Conservation (phyloP, 2,113 vertebrate species). For the Abramis brama region DNA sequence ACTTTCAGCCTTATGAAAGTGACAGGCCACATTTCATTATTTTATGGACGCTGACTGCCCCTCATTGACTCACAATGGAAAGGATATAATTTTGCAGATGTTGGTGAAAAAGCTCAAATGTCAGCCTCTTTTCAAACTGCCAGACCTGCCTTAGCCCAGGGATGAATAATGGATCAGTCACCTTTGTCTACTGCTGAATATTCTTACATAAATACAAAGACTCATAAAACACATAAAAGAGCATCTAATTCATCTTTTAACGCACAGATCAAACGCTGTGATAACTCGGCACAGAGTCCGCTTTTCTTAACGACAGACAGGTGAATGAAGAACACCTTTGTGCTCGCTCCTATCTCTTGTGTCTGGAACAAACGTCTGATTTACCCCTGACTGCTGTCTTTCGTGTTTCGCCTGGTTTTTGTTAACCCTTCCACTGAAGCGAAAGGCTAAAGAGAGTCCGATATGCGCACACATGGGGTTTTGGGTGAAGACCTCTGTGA, state of each 20-base stretch:
- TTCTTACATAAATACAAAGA: constrained; percentile 93
- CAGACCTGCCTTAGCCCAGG: constrained; percentile 82
- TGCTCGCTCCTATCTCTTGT: neutral
- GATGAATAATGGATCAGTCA: constrained; percentile 98
- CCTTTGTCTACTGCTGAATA: constrained; percentile 97
- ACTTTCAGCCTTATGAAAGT: constrained; percentile 92
- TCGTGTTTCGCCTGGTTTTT: neutral
- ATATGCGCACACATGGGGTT: neutral
- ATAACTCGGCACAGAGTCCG: constrained; percentile 69
- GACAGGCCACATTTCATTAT: constrained; percentile 96
- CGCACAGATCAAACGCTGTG: constrained; percentile 84
- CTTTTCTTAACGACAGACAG: constrained; percentile 38
- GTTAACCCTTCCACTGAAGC: neutral
- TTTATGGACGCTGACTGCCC: constrained; percentile 91
- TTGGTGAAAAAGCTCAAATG: constrained; percentile 98
- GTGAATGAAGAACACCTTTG: constrained; percentile 23
- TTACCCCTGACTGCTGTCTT: constrained; percentile 25
- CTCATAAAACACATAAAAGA: constrained; percentile 84
- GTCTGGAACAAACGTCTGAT: constrained; percentile 18
- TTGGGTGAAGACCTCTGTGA: neutral
- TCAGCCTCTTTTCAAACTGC: constrained; percentile 94
- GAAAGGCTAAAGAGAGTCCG: neutral
- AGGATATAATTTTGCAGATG: constrained; percentile 98
- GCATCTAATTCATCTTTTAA: constrained; percentile 88
- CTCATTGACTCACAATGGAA: constrained; percentile 95